Percentiles rank a stretch among this genome's conserved stretches.
These are phyloP conservation scores for Acomys russatus DNA, from an alignment of 2,797 vertebrate genomes.

Conservation along the genomic window DNA sequence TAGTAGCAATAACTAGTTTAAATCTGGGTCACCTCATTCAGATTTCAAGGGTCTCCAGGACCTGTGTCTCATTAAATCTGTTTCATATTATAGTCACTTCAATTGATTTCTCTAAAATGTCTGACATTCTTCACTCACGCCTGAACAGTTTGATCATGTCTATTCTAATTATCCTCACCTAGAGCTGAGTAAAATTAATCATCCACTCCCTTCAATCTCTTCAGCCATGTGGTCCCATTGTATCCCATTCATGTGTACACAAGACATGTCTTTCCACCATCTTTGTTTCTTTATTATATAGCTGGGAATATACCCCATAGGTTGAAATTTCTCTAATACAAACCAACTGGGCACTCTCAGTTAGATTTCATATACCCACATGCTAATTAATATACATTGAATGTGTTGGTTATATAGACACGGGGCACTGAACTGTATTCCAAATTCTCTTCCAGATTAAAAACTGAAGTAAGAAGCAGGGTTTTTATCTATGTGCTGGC, in stretches of 20 bases:
- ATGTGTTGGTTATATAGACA: background rate
- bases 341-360: background rate
- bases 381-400: background rate
- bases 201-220: background rate
- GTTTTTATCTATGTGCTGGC: constrained; percentile 25
- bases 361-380: constrained; percentile 1
- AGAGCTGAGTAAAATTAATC: background rate
- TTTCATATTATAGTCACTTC: background rate
- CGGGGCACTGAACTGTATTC: background rate
- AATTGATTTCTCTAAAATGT: constrained; percentile 1
- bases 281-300: background rate
- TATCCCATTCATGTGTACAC: background rate
- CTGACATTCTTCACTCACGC: background rate
- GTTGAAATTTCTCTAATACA: background rate
- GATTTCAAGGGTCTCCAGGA: background rate
- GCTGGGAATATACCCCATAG: background rate
- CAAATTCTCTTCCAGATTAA: background rate
- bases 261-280: background rate
- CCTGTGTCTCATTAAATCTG: background rate
- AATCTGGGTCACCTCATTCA: background rate
- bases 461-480: constrained; percentile 6
- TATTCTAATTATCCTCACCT: background rate
- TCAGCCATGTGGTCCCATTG: background rate
- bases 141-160: background rate
- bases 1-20: background rate